Evolutionary conservation across 2,113 vertebrate species (phyloP), one percentile per base, ranked within the genome.

Genomic region (Nyctereutes procyonoides): DNA sequence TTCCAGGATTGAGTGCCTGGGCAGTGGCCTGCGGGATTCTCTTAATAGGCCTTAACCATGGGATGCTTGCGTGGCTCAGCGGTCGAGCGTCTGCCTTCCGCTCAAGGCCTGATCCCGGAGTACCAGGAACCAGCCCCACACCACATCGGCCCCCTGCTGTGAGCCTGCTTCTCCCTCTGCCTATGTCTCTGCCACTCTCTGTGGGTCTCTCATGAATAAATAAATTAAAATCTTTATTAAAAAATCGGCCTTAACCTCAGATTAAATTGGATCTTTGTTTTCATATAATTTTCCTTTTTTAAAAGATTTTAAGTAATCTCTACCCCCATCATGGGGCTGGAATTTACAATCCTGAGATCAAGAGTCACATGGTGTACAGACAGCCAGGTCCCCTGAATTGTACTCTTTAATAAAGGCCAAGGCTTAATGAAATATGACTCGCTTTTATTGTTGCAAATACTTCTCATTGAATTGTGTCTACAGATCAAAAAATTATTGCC

Each of bases 371-470:
- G 43, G 14, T 51, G 14, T 51, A 77, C 26, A 51, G 26, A 30
- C 74, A 76, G 26, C 74, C 74, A 51, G 43, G 43, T 48, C 15
- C 43, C 26, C 14, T 26, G 9, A 51, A 30, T 77, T 77, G 74
- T 51, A 77, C 74, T 77, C 16, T 51, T 93, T 89, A 84, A 86
- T 87, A 90, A 98, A 98, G 65, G 51, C 28, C 16, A 28, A 30
- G 84, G 76, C 22, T 79, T 63, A 53, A 17, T 77, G 62, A 97
- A 69, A 84, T 76, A 56, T 38, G 60, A 71, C n/a, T 88, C 2
- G 0, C 71, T 86, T 81, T 60, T 56, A 71, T 90, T 88, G 55
- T 32, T 83, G 88, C 81, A 13, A 43, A 60, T 76, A 51, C 63
- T 85, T 95, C 3, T 55, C 65, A 73, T 20, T 86, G 83, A 95